Percentiles rank a stretch among this genome's conserved stretches.
Conservation (phyloP, 2,113 vertebrate species). For the Micronycteris hirsuta region DNA sequence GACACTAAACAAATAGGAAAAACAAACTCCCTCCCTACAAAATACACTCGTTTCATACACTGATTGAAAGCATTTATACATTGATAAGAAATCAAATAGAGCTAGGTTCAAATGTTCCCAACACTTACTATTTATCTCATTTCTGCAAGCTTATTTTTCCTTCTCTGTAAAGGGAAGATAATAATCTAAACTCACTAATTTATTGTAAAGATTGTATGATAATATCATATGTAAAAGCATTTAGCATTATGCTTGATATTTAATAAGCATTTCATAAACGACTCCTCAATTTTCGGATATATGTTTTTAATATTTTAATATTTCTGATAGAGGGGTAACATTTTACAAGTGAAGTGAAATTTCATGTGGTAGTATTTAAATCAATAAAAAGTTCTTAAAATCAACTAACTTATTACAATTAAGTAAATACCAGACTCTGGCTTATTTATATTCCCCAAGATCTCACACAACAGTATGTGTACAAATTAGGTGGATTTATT, state of each 20-base stretch:
- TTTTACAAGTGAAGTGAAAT: background rate
- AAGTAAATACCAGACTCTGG: constrained; percentile 12
- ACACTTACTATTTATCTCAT: background rate
- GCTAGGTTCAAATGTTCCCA: background rate
- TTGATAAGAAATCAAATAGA: background rate
- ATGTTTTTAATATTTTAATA: background rate
- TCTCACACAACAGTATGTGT: background rate
- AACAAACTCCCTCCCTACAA: constrained; percentile 8
- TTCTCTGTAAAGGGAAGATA: background rate
- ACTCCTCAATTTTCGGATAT: background rate
- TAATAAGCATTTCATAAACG: background rate
- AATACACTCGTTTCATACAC: background rate
- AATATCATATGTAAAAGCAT: background rate
- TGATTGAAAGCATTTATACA: background rate
- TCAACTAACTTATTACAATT: background rate
- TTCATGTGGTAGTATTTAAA: background rate
- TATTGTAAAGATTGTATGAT: background rate
- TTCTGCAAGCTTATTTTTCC: constrained; percentile 21
- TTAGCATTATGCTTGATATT: background rate
- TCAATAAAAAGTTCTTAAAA: background rate
- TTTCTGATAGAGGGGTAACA: background rate
- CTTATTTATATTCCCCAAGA: background rate
- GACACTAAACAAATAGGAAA: background rate
- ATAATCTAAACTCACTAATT: background rate
- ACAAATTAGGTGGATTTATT: constrained; percentile 1